Evolutionary conservation across 2,888 invertebrate genomes (phyloP), one percentile per base, ranked within the genome.

Genomic region (Eurytoma adleriae): DNA sequence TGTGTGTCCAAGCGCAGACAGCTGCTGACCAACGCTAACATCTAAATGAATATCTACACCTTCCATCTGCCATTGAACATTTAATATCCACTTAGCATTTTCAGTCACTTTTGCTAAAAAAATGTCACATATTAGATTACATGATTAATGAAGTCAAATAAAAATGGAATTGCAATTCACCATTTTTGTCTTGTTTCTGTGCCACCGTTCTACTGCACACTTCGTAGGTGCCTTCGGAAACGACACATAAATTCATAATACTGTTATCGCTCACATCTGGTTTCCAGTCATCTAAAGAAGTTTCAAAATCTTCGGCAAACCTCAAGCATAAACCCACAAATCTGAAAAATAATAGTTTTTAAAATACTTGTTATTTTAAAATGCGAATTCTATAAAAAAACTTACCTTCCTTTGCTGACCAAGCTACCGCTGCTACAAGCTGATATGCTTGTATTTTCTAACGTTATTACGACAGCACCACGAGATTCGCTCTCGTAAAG

Each of bases 21-120:
- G 92, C 88, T 98, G 97, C 90, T 99, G 98, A 73, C 99, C 99
- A 62, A 99, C 97, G 90, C 96, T 97, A 0, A 98, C 97, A 91
- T 99, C 98, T 77, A 99, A 91, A 90, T 99, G 98, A 84, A 99
- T 98, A 88, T 98, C 98, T 12, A 99, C 98, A 70, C 99, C 99
- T 90, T 99, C 97, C 99, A 99, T 99, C 92, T 99, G 96, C 98
- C 99, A 99, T 83, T 97, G 96, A 0, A 99, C 98, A 91, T 99
- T 99, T 79, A 99, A 92, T 87, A 99, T 94, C 99, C 99, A 99
- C 90, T 99, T 99, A 3, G 99, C 99, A 91, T 98, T 97, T 90
- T 97, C 97, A 94, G 89, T 79, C 88, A 88, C 82, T 40, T 76
- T 72, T 24, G 64, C 73, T 80, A 18, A n/a, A 40, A 57, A 56